phyloP scores from a whole-genome alignment of 2,888 invertebrate species.

The Archips crataeganus region DNA sequence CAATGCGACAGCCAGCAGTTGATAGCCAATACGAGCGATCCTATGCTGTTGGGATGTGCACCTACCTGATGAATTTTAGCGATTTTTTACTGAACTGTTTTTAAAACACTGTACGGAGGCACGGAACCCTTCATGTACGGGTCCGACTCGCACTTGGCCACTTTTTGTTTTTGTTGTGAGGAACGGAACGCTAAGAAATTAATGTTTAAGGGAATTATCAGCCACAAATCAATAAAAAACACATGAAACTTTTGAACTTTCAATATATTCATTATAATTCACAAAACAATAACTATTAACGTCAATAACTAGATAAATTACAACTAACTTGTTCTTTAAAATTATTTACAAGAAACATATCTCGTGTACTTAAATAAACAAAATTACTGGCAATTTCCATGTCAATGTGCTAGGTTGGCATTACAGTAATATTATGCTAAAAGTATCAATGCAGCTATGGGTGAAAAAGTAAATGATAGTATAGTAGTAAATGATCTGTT shows the following conservation, averaged over 20 bases:
- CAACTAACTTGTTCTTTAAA: constrained; percentile 63
- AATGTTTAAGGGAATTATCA: background rate
- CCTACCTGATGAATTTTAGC: no score
- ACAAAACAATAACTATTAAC: constrained; percentile 82
- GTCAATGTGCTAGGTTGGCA: background rate
- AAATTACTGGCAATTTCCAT: constrained; percentile 28
- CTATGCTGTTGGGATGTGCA: no score
- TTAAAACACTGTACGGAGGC: no score
- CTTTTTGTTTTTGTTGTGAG: no score
- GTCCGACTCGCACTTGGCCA: no score
- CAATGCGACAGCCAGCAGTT: no score
- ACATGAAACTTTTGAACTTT: constrained; percentile 71
- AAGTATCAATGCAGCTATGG: no score
- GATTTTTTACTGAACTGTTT: no score
- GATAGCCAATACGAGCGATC: no score
- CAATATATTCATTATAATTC: constrained; percentile 82
- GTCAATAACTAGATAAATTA: constrained; percentile 62
- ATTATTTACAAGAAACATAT: constrained; percentile 71
- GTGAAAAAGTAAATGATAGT: no score
- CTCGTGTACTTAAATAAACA: constrained; percentile 8
- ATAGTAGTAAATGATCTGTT: background rate
- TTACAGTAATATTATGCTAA: background rate
- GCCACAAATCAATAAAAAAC: constrained; percentile 51
- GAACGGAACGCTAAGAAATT: no score
- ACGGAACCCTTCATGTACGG: no score